Evolutionary conservation across 2,888 invertebrate species (phyloP).

Genomic region (Meiosimyza decipiens): DNA sequence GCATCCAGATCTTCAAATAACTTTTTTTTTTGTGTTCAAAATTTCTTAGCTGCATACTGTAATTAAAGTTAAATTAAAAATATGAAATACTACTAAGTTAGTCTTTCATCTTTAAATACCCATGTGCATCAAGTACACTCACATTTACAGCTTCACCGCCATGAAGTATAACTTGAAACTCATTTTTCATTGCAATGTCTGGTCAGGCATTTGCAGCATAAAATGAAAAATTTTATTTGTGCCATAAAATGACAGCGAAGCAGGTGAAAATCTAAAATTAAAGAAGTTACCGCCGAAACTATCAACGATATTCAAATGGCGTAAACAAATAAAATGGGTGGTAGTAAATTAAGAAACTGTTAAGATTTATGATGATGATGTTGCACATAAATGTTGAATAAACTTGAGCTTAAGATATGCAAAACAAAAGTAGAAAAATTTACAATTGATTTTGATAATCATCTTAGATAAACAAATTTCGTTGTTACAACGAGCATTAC

Average conservation of each 20-base stretch:
- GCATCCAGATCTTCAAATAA: no score
- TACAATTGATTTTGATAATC: not conserved
- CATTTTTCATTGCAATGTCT: constrained; percentile 12
- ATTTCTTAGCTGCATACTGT: no score
- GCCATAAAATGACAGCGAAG: constrained; percentile 24
- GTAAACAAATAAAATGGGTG: constrained; percentile 21
- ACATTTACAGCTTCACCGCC: not conserved
- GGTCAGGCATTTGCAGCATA: not conserved
- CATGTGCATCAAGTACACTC: not conserved
- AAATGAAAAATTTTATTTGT: constrained; percentile 26
- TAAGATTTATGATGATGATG: constrained; percentile 13
- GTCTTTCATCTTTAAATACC: no score
- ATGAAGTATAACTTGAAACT: not conserved
- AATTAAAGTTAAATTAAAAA: no score
- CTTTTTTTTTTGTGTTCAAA: no score
- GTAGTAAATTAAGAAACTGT: not conserved
- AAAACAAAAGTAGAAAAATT: not conserved
- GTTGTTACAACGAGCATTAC: no score
- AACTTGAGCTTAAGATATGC: no score
- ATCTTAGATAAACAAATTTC: not conserved
- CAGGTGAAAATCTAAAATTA: constrained; percentile 25
- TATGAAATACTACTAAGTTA: no score
- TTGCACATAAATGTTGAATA: not conserved
- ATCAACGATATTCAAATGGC: not conserved
- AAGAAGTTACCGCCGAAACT: no score